Evolutionary conservation across 2,797 vertebrate genomes (phyloP).

Genomic region (Channallabes apus): DNA sequence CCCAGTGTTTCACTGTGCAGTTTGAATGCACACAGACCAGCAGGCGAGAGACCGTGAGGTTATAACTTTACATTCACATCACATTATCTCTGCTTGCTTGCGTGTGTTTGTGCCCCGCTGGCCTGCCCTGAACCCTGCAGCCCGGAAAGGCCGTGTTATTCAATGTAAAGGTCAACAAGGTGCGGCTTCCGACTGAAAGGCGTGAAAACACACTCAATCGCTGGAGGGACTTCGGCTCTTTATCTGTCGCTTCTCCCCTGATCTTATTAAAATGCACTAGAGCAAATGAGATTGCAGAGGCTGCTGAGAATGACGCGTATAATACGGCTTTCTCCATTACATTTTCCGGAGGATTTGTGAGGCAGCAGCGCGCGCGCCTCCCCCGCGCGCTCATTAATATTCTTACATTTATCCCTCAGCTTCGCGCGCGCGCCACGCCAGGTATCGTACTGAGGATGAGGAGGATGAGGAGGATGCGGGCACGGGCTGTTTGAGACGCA

Average conservation of each 20-base stretch:
- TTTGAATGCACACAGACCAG: no score
- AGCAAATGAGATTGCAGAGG: constrained; percentile 76
- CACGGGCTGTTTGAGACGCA: background rate
- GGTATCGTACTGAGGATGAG: constrained; percentile 7
- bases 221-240: constrained; percentile 53
- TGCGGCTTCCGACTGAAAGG: constrained; percentile 51
- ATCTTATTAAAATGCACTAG: constrained; percentile 78
- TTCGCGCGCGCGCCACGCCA: background rate
- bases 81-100: background rate
- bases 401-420: constrained; percentile 33
- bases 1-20: background rate
- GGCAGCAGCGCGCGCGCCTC: constrained; percentile 50
- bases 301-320: constrained; percentile 77
- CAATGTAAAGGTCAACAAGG: constrained; percentile 69
- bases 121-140: background rate
- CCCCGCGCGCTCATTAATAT: constrained; percentile 62
- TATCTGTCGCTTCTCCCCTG: constrained; percentile 20
- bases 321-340: constrained; percentile 64
- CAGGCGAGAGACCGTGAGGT: background rate
- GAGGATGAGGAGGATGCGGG: background rate
- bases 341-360: constrained; percentile 57
- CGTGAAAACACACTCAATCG: constrained; percentile 54
- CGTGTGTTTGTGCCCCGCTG: background rate
- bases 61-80: background rate
- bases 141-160: constrained; percentile 57